A percentile compares a stretch with the other conserved stretches of the same genome.
These are phyloP conservation scores for Phaethon lepturus DNA, from an alignment of 2,113 vertebrate genomes.

Conservation along the genomic window DNA sequence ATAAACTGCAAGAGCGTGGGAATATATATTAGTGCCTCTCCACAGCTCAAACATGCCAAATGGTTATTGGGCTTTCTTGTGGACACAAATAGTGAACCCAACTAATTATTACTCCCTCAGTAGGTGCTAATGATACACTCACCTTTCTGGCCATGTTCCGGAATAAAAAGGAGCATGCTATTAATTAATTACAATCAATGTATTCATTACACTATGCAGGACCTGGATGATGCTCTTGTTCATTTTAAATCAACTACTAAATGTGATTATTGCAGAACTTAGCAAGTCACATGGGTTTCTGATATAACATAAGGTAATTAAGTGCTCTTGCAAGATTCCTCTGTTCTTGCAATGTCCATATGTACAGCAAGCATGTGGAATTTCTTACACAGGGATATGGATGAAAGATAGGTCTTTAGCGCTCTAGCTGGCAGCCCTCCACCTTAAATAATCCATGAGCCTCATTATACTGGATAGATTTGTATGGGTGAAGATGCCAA, in stretches of 20 bases:
- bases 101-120: neutral
- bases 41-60: neutral
- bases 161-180: neutral
- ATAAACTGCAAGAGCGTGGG: neutral
- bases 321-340: neutral
- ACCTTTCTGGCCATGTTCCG: neutral
- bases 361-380: neutral
- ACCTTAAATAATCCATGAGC: constrained; percentile 49
- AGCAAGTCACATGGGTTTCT: neutral
- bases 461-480: constrained; percentile 26
- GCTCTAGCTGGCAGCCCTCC: neutral
- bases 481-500: constrained; percentile 19
- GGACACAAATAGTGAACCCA: neutral
- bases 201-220: neutral
- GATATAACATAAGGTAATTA: neutral
- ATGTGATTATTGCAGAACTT: neutral
- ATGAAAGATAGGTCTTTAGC: neutral
- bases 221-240: neutral
- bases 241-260: neutral
- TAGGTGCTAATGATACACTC: neutral
- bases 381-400: neutral
- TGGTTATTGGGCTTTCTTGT: neutral
- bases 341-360: neutral
- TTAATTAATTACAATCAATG: neutral
- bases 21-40: neutral